These are phyloP conservation scores for Drosophila pseudotalamancana DNA, from an alignment of 2,888 invertebrate species.

Conservation along the genomic window DNA sequence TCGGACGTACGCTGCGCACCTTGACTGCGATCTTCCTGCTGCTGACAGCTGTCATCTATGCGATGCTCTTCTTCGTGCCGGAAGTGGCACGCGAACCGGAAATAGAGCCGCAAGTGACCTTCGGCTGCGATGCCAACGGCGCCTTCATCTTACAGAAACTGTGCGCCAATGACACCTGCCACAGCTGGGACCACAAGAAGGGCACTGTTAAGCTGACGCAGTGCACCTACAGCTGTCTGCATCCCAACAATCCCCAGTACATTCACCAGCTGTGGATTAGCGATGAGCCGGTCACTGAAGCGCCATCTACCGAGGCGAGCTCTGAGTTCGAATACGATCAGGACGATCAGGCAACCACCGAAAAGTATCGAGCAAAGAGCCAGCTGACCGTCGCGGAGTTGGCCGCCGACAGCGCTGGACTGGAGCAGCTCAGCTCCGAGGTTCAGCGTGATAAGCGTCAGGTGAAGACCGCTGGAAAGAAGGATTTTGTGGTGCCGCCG, in stretches of 20 bases:
- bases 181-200: slow-evolving; percentile 88
- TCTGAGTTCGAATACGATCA: slow-evolving; percentile 83
- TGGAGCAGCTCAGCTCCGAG: slow-evolving; percentile 70
- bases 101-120: slow-evolving; percentile 87
- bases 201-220: slow-evolving; percentile 88
- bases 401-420: slow-evolving; percentile 63
- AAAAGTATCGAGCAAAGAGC: slow-evolving; percentile 66
- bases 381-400: slow-evolving; percentile 27
- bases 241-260: slow-evolving; percentile 83
- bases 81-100: slow-evolving; percentile 87
- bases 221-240: slow-evolving; percentile 90
- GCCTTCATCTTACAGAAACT: slow-evolving; percentile 90
- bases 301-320: slow-evolving; percentile 82
- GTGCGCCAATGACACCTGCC: slow-evolving; percentile 88
- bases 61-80: slow-evolving; percentile 88
- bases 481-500: slow-evolving; percentile 85
- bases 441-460: slow-evolving; percentile 56
- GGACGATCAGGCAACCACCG: slow-evolving; percentile 81
- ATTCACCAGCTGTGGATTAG: slow-evolving; percentile 82
- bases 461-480: slow-evolving; percentile 57
- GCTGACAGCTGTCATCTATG: slow-evolving; percentile 89
- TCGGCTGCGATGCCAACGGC: slow-evolving; percentile 89
- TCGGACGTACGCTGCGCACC: slow-evolving; percentile 88
- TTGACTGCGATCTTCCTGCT: slow-evolving; percentile 89
- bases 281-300: slow-evolving; percentile 72